Conservation (phyloP, 2,797 vertebrate genomes). For the Sphenopsis melanotis region DNA sequence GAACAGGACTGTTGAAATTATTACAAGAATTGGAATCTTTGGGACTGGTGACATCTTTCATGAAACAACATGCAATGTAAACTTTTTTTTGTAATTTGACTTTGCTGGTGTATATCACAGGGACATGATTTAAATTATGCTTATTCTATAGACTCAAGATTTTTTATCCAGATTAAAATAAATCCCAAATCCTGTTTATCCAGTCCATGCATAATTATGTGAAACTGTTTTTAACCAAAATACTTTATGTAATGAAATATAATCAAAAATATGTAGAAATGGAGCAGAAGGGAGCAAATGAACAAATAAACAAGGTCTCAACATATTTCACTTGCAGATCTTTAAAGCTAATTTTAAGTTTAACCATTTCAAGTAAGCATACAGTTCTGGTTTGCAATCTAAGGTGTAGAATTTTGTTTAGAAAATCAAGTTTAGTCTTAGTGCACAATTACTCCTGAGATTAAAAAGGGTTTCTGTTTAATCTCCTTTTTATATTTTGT, state of each 20-base stretch:
- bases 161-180: conserved; percentile 60
- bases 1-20: not conserved
- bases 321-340: not conserved
- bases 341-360: conserved; percentile 15
- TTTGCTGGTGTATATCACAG: not conserved
- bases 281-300: not conserved
- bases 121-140: conserved; percentile 1
- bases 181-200: conserved; percentile 59
- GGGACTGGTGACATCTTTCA: not conserved
- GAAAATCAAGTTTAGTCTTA: not conserved
- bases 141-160: conserved; percentile 29
- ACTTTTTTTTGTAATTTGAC: not conserved
- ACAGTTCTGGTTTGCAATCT: not conserved
- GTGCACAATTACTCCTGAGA: not conserved
- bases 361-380: not conserved
- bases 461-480: not conserved
- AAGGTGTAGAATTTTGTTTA: not conserved
- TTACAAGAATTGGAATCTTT: not conserved
- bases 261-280: conserved; percentile 23
- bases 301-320: conserved; percentile 18
- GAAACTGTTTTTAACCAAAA: conserved; percentile 27
- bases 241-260: conserved; percentile 17
- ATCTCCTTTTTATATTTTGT: not conserved
- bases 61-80: not conserved
- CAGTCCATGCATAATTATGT: conserved; percentile 25